Evolutionary conservation across 2,797 vertebrate species (phyloP).

Genomic region (Euphonia xanthogaster): DNA sequence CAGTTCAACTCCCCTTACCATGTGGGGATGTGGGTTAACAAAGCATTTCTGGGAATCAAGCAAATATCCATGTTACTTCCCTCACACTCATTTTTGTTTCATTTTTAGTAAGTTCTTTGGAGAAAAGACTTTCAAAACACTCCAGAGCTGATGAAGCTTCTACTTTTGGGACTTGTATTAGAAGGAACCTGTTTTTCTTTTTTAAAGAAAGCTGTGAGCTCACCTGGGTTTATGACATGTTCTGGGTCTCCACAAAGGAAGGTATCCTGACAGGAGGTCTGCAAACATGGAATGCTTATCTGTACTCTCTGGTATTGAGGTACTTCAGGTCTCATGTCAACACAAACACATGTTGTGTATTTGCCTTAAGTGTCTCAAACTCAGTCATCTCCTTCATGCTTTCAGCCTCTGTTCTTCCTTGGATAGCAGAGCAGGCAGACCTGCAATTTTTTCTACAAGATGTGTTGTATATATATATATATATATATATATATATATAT

Average conservation of each 20-base stretch:
- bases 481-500: too few relatives aligned
- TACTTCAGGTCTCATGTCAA: not conserved
- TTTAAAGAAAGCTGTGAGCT: not conserved
- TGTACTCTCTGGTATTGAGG: fast-evolving
- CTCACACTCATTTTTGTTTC: fast-evolving
- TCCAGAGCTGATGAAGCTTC: not conserved
- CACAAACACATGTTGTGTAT: not conserved
- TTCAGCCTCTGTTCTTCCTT: not conserved
- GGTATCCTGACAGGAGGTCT: not conserved
- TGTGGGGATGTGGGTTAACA: not conserved
- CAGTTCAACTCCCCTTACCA: not conserved
- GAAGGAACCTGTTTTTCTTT: not conserved
- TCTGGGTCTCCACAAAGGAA: not conserved
- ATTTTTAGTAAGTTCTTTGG: not conserved
- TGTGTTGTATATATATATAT: too few relatives aligned
- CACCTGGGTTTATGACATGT: not conserved
- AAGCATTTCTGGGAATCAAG: not conserved
- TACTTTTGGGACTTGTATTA: not conserved
- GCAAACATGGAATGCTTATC: not conserved
- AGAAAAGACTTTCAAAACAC: not conserved
- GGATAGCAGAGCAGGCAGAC: not conserved
- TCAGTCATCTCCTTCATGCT: not conserved
- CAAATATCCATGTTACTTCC: not conserved
- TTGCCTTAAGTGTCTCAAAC: not conserved
- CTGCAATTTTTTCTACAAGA: not conserved